Percentiles rank a stretch among this genome's conserved stretches.
phyloP scores from a whole-genome alignment of 2,113 vertebrate species.

The Condylura cristata region DNA sequence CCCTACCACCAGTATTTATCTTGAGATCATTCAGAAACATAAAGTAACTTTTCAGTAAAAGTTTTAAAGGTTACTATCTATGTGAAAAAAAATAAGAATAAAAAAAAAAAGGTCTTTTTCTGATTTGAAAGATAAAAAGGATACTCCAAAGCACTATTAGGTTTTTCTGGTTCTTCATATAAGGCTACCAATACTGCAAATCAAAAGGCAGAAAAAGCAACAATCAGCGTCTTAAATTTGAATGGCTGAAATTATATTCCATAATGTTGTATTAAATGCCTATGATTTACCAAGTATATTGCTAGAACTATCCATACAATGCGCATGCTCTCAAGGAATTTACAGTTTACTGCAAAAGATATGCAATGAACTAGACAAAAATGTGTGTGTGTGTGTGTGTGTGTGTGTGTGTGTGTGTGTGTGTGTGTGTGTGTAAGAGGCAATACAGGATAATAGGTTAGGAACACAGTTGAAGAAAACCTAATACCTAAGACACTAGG shows the following conservation, averaged over 20 bases:
- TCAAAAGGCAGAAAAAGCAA: slow-evolving; percentile 74
- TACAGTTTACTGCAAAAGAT: slow-evolving; percentile 14
- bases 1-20: slow-evolving; percentile 23
- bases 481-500: not conserved
- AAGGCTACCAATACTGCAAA: slow-evolving; percentile 94
- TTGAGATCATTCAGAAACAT: not conserved
- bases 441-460: not conserved
- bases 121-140: slow-evolving; percentile 86
- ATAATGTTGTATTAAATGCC: not conserved
- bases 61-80: slow-evolving; percentile 40
- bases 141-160: slow-evolving; percentile 97
- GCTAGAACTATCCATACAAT: not conserved
- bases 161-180: slow-evolving; percentile 96
- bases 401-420: too few species aligned
- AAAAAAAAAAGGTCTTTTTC: slow-evolving; percentile 53
- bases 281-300: not conserved
- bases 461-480: not conserved
- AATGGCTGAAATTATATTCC: slow-evolving; percentile 26
- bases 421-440: not conserved
- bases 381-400: not conserved
- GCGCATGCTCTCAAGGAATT: not conserved
- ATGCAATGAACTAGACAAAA: not conserved
- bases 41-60: slow-evolving; percentile 52
- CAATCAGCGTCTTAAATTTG: slow-evolving; percentile 67
- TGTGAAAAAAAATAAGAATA: slow-evolving; percentile 37